Conservation (phyloP, 2,888 invertebrate species). For the Caenorhabditis sp. region DNA sequence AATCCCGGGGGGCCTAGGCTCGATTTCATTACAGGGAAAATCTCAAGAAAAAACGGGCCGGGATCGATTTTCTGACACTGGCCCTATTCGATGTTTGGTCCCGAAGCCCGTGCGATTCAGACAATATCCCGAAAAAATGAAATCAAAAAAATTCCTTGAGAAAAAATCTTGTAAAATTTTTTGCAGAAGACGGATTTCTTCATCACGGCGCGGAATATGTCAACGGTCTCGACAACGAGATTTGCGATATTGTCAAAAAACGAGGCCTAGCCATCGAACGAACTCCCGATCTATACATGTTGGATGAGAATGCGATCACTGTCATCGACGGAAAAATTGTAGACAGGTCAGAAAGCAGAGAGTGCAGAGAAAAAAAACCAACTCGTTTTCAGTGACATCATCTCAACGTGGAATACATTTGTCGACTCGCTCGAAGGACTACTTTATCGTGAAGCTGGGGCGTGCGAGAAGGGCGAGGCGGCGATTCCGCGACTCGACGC, state of each 20-base stretch:
- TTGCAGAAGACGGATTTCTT: constrained; percentile 49
- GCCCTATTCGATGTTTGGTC: no score
- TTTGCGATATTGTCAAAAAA: constrained; percentile 53
- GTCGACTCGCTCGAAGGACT: neutral
- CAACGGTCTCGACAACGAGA: constrained; percentile 61
- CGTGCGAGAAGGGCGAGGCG: neutral
- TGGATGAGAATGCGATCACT: constrained; percentile 14
- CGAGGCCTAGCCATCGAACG: constrained; percentile 9
- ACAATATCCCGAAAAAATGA: no score
- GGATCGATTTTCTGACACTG: no score
- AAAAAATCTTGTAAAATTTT: no score
- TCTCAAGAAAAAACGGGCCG: no score
- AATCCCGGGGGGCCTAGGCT: no score
- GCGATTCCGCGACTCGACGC: constrained; percentile 11
- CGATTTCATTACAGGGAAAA: no score
- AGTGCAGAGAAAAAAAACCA: no score
- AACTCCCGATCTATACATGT: constrained; percentile 19
- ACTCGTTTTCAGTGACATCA: constrained; percentile 19
- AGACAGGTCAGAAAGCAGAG: constrained; percentile 11
- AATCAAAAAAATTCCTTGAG: no score
- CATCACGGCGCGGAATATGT: constrained; percentile 66
- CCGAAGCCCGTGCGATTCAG: no score
- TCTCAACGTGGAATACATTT: constrained; percentile 11
- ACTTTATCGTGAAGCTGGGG: neutral
- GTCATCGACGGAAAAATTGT: constrained; percentile 39